Evolutionary conservation across 1,140 invertebrate species (phyloP), one percentile per base, ranked within the genome.

Genomic region (Drosophila carrolli): DNA sequence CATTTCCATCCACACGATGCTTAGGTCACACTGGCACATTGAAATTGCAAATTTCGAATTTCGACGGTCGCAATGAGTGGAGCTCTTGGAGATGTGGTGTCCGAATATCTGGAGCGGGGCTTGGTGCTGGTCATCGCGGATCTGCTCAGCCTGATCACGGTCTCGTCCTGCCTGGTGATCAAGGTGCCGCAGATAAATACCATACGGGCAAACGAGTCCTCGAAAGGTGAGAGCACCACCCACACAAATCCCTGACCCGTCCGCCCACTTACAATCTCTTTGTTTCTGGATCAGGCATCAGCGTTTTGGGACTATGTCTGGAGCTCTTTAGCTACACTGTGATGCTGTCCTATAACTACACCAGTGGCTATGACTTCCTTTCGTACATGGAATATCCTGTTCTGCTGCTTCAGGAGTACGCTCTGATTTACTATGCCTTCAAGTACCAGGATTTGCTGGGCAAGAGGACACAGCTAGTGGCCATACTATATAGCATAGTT

Each of bases 361-460:
- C 93, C 8, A 95, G 95, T 91, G 93, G 93, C 29, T 96, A 96
- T 91, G 93, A 95, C 5, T 66, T 95, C 5, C 80, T 96, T 3
- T 94, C 95, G 0, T 96, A 96, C 70, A 91, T 96, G 93, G 95
- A 96, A 70, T 96, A 96, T 91, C 95, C 95, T 27, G 93, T 96
- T 61, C 93, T 96, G 63, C 81, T 96, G 72, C 61, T 94, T 13
- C 95, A 96, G 91, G 94, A 96, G 91, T 94, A 95, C 62, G 92
- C 95, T 29, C 78, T 96, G 9, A 94, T 96, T 67, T 94, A 93
- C 63, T 92, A 95, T 46, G 95, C 95, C 3, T 84, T 96, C 8
- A 94, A 94, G 71, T 95, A 95, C 91, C 93, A 93, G 68, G 91
- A 93, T 73, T 76, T 93, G 54, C 73, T 95, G 16, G 94, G 95